Percentiles rank a stretch among this genome's conserved stretches.
phyloP scores from a whole-genome alignment of 1,140 invertebrate genomes.

The Lasaia peninsularis region DNA sequence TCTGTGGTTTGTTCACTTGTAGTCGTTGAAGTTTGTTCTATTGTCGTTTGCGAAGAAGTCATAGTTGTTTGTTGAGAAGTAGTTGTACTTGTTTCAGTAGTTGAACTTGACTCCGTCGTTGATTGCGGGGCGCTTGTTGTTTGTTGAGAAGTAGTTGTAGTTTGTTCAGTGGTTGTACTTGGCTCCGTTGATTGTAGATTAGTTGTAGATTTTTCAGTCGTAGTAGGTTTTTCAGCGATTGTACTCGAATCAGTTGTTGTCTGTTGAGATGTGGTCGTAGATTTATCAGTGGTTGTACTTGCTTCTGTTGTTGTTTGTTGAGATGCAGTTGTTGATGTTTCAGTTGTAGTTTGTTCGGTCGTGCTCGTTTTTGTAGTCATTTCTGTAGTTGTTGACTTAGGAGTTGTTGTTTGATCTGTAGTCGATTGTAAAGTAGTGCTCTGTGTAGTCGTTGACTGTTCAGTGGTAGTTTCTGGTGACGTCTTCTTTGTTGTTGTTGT shows the following conservation, averaged over 20 bases:
- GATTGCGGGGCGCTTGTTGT: slow-evolving; percentile 14
- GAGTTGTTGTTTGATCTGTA: slow-evolving; percentile 33
- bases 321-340: slow-evolving; percentile 26
- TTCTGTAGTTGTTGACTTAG: neutral
- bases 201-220: slow-evolving; percentile 27
- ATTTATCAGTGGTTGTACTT: slow-evolving; percentile 18
- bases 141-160: slow-evolving; percentile 26
- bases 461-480: slow-evolving; percentile 24
- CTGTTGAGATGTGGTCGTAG: slow-evolving; percentile 11
- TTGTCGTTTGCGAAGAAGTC: slow-evolving; percentile 23
- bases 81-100: slow-evolving; percentile 12
- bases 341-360: slow-evolving; percentile 27
- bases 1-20: slow-evolving; percentile 32
- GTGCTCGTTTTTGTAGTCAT: slow-evolving; percentile 28
- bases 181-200: slow-evolving; percentile 16
- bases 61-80: slow-evolving; percentile 25
- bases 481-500: slow-evolving; percentile 16
- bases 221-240: neutral
- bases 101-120: slow-evolving; percentile 14
- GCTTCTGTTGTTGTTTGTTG: slow-evolving; percentile 20
- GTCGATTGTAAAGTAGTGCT: slow-evolving; percentile 25
- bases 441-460: slow-evolving; percentile 33
- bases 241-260: slow-evolving; percentile 19
- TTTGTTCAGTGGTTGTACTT: slow-evolving; percentile 22
- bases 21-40: slow-evolving; percentile 19